Conservation (phyloP, 2,888 invertebrate species). For the Dynastes maya region DNA sequence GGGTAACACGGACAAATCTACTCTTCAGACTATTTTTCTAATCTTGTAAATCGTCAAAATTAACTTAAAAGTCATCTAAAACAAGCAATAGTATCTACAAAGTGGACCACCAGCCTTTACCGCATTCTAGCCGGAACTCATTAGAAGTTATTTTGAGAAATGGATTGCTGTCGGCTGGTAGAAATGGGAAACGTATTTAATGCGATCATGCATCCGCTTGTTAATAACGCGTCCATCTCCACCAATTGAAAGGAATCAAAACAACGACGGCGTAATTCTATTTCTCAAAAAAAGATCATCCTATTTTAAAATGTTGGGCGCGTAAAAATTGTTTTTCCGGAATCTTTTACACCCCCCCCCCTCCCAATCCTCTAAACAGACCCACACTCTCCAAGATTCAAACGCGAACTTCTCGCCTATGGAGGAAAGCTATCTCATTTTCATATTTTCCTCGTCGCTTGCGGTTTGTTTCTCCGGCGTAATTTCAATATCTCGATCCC, state of each 20-base stretch:
- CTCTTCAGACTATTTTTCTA: too few relatives aligned
- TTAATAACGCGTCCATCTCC: background rate
- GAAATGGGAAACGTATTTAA: too few relatives aligned
- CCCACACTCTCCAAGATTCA: background rate
- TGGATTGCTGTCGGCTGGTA: too few relatives aligned
- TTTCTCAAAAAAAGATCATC: conserved; percentile 2
- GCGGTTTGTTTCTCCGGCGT: conserved; percentile 42
- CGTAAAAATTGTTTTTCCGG: conserved; percentile 32
- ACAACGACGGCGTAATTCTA: background rate
- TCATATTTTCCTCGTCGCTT: conserved; percentile 43
- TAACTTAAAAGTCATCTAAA: too few relatives aligned
- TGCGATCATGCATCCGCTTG: too few relatives aligned
- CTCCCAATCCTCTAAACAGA: too few relatives aligned
- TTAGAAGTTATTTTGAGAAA: too few relatives aligned
- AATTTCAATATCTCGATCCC: conserved; percentile 37
- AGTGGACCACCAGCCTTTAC: too few relatives aligned
- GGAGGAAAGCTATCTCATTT: conserved; percentile 28
- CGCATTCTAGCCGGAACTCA: too few relatives aligned
- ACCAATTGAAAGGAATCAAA: background rate
- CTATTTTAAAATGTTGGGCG: conserved; percentile 20
- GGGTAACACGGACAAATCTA: too few relatives aligned
- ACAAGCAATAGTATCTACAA: too few relatives aligned
- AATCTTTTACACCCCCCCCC: conserved; percentile 12
- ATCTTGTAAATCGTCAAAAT: too few relatives aligned
- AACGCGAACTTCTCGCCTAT: conserved; percentile 15